Conservation (phyloP, 2,797 vertebrate genomes). For the Delichon dasypus region DNA sequence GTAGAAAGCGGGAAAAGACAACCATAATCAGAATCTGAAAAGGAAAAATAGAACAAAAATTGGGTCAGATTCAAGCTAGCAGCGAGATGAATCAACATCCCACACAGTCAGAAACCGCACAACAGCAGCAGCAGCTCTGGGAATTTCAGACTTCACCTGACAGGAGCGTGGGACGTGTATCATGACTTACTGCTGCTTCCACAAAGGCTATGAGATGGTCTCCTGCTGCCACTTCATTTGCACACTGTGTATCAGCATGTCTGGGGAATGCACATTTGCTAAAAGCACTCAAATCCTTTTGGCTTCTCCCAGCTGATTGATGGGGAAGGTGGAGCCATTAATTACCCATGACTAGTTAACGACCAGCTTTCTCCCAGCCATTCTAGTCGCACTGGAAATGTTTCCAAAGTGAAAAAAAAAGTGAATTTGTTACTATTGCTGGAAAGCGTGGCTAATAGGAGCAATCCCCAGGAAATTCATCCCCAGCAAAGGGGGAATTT, state of each 20-base stretch:
- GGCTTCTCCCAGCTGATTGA: slow-evolving; percentile 53
- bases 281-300: slow-evolving; percentile 45
- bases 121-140: slow-evolving; percentile 40
- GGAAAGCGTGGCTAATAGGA: not conserved
- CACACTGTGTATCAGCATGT: not conserved
- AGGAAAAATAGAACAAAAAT: slow-evolving; percentile 51
- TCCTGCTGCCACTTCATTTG: slow-evolving; percentile 45
- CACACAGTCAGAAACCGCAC: slow-evolving; percentile 22
- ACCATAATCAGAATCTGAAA: slow-evolving; percentile 19
- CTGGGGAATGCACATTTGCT: slow-evolving; percentile 45
- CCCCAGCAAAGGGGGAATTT: not conserved
- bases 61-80: slow-evolving; percentile 49
- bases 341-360: slow-evolving; percentile 57
- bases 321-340: slow-evolving; percentile 56
- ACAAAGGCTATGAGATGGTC: not conserved
- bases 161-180: slow-evolving; percentile 48
- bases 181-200: slow-evolving; percentile 47
- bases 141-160: slow-evolving; percentile 55
- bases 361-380: slow-evolving; percentile 27
- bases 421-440: slow-evolving; percentile 20
- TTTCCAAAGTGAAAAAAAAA: slow-evolving; percentile 6
- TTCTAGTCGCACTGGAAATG: not conserved
- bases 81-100: slow-evolving; percentile 47
- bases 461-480: slow-evolving; percentile 27
- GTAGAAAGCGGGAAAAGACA: not conserved